Percentiles rank a stretch among this genome's conserved stretches.
Conservation (phyloP, 2,797 vertebrate genomes). For the Eremophila alpestris region DNA sequence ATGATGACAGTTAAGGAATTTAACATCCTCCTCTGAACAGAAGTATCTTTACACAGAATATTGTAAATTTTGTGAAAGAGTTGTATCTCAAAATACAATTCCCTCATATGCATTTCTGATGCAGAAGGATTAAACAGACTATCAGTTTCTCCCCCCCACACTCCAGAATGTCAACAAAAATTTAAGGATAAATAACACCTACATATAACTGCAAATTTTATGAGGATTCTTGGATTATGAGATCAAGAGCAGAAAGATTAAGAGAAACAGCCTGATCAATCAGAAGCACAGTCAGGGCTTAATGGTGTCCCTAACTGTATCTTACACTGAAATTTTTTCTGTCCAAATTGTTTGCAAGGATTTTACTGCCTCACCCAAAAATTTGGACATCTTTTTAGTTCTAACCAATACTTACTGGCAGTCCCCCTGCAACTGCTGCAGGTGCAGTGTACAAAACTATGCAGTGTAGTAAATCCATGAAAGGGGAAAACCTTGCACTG, state of each 20-base stretch:
- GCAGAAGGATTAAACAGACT: background rate
- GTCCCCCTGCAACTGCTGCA: background rate
- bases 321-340: background rate
- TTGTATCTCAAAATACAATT: background rate
- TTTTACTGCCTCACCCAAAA: background rate
- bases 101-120: background rate
- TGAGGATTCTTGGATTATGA: background rate
- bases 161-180: background rate
- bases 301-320: background rate
- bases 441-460: fast-evolving
- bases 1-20: background rate
- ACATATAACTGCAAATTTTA: background rate
- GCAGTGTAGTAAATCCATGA: background rate
- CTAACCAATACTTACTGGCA: background rate
- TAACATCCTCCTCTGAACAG: background rate
- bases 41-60: background rate
- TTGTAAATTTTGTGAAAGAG: background rate
- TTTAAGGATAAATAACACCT: background rate
- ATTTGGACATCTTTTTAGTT: background rate
- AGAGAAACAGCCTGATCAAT: background rate
- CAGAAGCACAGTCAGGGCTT: background rate
- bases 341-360: background rate
- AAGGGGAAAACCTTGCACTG: background rate
- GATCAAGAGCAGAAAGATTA: background rate
- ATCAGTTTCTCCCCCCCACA: background rate